Evolutionary conservation across 1,140 invertebrate species (phyloP).

Genomic region (Drepana arcuata): DNA sequence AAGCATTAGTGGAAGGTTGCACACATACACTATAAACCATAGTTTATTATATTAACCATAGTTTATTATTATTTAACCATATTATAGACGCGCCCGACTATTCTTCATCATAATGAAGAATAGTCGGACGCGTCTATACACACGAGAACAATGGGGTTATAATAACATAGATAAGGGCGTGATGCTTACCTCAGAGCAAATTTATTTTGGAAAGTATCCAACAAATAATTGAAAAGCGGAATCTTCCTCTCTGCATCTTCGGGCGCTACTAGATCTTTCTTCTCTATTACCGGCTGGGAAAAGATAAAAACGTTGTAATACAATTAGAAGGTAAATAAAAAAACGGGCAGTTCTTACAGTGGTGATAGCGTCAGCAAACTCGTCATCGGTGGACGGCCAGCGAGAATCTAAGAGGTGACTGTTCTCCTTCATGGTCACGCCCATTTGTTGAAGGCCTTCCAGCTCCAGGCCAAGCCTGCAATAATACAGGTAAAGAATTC

Average conservation of each 20-base stretch:
- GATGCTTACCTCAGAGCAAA: conserved; percentile 30
- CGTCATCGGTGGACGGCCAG: conserved; percentile 46
- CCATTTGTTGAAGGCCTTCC: conserved; percentile 38
- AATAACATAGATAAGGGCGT: too few species aligned
- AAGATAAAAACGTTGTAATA: conserved; percentile 2
- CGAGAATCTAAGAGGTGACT: conserved; percentile 14
- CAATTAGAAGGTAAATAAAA: conserved; percentile 1
- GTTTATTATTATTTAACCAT: too few species aligned
- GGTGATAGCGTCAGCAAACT: conserved; percentile 50
- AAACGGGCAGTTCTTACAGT: conserved; percentile 27
- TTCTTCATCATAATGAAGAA: too few species aligned
- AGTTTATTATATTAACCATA: too few species aligned
- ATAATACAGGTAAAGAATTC: not conserved
- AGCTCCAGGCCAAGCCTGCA: conserved; percentile 37
- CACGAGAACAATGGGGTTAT: too few species aligned
- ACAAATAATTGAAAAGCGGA: conserved; percentile 39
- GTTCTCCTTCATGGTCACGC: conserved; percentile 27
- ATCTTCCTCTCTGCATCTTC: conserved; percentile 26
- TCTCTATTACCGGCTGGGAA: conserved; percentile 51
- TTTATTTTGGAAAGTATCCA: conserved; percentile 48
- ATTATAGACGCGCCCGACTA: too few species aligned
- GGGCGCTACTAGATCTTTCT: conserved; percentile 41
- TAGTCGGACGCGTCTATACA: too few species aligned
- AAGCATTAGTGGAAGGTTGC: too few species aligned
- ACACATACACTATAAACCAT: too few species aligned